Conservation (phyloP, 2,113 vertebrate genomes). For the Amia ocellicauda region DNA sequence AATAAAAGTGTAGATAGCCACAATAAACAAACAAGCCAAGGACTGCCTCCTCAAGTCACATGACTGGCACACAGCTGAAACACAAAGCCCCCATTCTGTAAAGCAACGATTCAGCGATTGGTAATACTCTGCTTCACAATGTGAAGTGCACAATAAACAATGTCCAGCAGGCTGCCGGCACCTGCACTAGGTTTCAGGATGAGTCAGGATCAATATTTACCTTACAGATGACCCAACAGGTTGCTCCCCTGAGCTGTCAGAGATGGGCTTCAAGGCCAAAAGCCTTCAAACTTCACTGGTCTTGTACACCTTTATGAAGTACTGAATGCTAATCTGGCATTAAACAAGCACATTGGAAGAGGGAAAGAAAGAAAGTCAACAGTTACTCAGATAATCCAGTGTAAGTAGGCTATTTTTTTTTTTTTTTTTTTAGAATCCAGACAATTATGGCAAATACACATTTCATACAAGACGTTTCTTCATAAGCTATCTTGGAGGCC, state of each 20-base stretch:
- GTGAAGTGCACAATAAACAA: slow-evolving; percentile 20
- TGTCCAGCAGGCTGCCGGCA: slow-evolving; percentile 11
- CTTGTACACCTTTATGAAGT: no score
- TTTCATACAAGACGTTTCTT: no score
- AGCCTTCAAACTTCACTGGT: no score
- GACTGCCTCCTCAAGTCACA: background rate
- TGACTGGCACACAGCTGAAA: slow-evolving; percentile 13
- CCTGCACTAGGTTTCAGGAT: background rate
- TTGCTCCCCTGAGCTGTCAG: background rate
- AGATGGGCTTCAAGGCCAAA: no score
- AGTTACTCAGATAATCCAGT: no score
- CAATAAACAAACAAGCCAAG: slow-evolving; percentile 23
- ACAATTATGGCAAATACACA: no score
- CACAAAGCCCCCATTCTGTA: slow-evolving; percentile 21
- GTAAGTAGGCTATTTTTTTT: no score
- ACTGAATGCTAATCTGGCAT: no score
- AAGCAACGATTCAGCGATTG: background rate
- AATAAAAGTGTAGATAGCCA: slow-evolving; percentile 7
- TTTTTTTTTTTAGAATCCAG: no score
- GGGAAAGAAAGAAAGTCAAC: no score
- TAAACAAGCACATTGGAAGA: no score
- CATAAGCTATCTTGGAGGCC: no score
- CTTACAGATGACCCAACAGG: background rate
- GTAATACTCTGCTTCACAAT: slow-evolving; percentile 10
- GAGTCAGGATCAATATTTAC: background rate